These are phyloP conservation scores for Neoniphon sammara DNA, from an alignment of 2,797 vertebrate species.

Conservation along the genomic window DNA sequence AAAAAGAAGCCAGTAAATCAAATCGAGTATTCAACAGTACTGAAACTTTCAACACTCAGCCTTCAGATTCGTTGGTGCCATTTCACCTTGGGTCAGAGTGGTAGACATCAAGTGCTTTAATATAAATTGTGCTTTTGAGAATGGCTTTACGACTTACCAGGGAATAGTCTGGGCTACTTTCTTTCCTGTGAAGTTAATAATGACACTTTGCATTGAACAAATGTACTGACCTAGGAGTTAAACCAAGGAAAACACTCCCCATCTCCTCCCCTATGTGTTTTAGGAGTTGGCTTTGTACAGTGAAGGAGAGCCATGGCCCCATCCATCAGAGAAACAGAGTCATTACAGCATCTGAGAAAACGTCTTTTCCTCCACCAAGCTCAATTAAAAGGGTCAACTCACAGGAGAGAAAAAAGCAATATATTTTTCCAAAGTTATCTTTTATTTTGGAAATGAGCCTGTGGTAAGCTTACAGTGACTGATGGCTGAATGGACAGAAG, in stretches of 20 bases:
- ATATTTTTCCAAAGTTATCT: constrained; percentile 25
- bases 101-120: constrained; percentile 35
- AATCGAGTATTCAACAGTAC: not conserved
- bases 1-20: constrained; percentile 1
- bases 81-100: constrained; percentile 18
- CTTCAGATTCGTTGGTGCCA: not conserved
- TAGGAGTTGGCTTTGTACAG: constrained; percentile 77
- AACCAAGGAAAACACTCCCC: constrained; percentile 74
- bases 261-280: constrained; percentile 88
- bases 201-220: constrained; percentile 53
- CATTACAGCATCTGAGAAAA: constrained; percentile 56
- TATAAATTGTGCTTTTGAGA: constrained; percentile 24
- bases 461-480: not conserved
- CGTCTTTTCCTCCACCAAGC: constrained; percentile 26
- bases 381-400: constrained; percentile 23
- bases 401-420: constrained; percentile 29
- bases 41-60: constrained; percentile 27
- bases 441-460: constrained; percentile 6
- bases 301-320: constrained; percentile 82
- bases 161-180: constrained; percentile 47
- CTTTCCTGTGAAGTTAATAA: constrained; percentile 69
- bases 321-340: constrained; percentile 78
- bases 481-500: not conserved
- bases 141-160: constrained; percentile 40
- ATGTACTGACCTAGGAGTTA: constrained; percentile 66